Percentiles rank a stretch among this genome's conserved stretches.
Evolutionary conservation across 2,113 vertebrate species (phyloP).

Genomic region (Orthochromis indermauri): DNA sequence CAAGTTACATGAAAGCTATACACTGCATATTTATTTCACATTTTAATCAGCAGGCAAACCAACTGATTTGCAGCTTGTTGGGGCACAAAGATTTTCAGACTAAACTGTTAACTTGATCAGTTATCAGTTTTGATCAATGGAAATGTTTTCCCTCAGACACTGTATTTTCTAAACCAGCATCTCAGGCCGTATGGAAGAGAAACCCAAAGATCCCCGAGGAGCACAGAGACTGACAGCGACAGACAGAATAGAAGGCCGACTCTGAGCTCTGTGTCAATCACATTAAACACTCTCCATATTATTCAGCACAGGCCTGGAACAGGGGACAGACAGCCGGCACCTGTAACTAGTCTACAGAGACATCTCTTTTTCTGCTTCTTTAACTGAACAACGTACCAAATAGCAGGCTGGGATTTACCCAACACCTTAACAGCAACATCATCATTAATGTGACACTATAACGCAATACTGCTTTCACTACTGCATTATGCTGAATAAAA

Average conservation of each 20-base stretch:
- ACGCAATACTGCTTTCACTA: background rate
- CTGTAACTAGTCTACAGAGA: slow-evolving; percentile 21
- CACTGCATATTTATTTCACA: background rate
- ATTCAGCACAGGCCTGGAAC: slow-evolving; percentile 17
- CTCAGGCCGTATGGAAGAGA: background rate
- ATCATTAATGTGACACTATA: background rate
- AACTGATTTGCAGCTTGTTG: background rate
- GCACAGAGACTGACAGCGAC: slow-evolving; percentile 28
- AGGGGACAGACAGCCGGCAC: slow-evolving; percentile 5
- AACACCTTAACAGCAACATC: background rate
- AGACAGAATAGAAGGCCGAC: slow-evolving; percentile 11
- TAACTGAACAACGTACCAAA: background rate
- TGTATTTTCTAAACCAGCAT: background rate
- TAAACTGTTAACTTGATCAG: background rate
- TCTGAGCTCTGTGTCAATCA: slow-evolving; percentile 43
- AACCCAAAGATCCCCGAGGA: slow-evolving; percentile 7
- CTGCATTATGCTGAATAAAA: background rate
- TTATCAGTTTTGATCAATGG: background rate
- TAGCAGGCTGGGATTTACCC: background rate
- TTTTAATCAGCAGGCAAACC: background rate
- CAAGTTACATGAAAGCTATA: background rate
- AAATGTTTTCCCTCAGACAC: background rate
- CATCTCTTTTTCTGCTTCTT: background rate
- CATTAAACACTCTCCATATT: slow-evolving; percentile 28
- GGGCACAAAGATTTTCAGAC: background rate